Base-by-base conservation (phyloP, 2,797 vertebrate species). In the Babyrousa celebensis region DNA sequence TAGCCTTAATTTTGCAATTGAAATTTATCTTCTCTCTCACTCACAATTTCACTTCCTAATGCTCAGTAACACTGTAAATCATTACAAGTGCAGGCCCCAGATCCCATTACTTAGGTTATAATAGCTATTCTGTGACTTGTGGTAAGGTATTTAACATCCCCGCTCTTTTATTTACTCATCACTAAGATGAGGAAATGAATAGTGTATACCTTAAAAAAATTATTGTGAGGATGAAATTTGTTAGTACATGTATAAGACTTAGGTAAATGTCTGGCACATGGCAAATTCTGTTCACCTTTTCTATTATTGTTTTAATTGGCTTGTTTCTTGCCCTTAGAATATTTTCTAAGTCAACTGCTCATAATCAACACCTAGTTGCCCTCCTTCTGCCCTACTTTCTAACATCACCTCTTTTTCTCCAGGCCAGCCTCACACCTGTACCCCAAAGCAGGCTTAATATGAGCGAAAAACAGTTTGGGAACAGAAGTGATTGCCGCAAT, bases 1-100 rank as follows among this genome's bases (percentile, higher is more conserved):
- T 70, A 21, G 25, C 25, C 32, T 90, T 92, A 79, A 43, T n/a
- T 94, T 88, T 62, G 23, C 32, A 21, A 25, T 40, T 89, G 43
- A 48, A 75, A 65, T 83, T 85, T 74, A 80, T 36, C 23, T 85
- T 91, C 87, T 68, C 15, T 85, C n/a, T 77, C 65, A 17, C 72
- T 95, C 25, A 83, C 20, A 77, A 27, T 54, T 91, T 95, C 12
- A 77, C 11, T 74, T 89, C 15, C 56, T 21, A 60, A 54, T 15
- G 56, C 11, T 80, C 54, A 60, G 72, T 36, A 36, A 27, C 32
- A 63, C 10, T 71, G 14, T 74, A 65, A 65, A 67, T 1, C 14
- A 16, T 85, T 77, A 48, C 2, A 62, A 80, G 11, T 36, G 1
- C 15, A 60, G 48, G 5, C 8, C 77, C 85, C 77, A 32, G 17